These are phyloP conservation scores for Meloidogyne hapla DNA, from an alignment of 1,140 invertebrate genomes.

Conservation along the genomic window DNA sequence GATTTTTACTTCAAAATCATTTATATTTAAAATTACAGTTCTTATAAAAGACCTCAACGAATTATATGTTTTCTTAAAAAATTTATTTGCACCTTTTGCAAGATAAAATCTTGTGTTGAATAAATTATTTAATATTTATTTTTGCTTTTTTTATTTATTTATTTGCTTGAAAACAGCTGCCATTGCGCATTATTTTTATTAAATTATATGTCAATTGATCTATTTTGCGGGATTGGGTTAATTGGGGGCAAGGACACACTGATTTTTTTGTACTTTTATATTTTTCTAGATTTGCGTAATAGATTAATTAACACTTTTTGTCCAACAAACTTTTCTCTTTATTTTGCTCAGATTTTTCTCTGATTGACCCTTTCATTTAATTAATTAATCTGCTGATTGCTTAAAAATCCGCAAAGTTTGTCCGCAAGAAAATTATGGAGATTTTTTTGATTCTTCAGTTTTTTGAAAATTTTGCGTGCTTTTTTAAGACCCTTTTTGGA, in stretches of 20 bases:
- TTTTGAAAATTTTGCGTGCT: too few relatives aligned
- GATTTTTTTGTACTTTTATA: neutral
- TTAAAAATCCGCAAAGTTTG: too few relatives aligned
- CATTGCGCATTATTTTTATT: neutral
- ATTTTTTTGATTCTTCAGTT: too few relatives aligned
- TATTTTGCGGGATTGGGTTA: neutral
- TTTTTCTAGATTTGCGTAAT: neutral
- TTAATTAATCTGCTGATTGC: too few relatives aligned
- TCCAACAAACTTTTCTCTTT: neutral
- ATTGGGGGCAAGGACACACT: neutral
- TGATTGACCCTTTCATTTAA: too few relatives aligned
- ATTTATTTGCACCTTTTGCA: constrained; percentile 1
- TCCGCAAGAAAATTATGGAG: too few relatives aligned
- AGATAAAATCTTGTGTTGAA: neutral
- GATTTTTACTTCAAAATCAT: too few relatives aligned
- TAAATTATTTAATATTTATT: too few relatives aligned
- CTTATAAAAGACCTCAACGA: too few relatives aligned
- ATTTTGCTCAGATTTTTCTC: too few relatives aligned
- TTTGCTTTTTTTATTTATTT: neutral
- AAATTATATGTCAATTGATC: neutral
- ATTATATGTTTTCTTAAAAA: neutral
- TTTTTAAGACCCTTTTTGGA: neutral
- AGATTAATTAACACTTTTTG: neutral
- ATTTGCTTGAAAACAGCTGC: neutral
- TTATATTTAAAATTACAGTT: too few relatives aligned